A percentile compares a stretch with the other conserved stretches of the same genome.
Conservation (phyloP, 1,140 invertebrate genomes). For the Rhagoletis pomonella region DNA sequence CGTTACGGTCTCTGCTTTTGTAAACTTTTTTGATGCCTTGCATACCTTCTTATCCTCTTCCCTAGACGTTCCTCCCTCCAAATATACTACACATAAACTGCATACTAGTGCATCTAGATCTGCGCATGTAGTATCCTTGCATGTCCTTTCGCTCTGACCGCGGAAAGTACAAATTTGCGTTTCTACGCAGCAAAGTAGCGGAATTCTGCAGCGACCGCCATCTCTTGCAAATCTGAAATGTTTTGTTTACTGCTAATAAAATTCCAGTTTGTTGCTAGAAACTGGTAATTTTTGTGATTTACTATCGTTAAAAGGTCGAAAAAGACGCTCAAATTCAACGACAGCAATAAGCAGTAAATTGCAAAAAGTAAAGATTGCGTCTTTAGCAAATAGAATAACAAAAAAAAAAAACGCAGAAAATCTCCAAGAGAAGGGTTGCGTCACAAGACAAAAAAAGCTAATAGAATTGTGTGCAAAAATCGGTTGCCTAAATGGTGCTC, state of each 20-base stretch:
- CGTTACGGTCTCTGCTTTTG: too few species aligned
- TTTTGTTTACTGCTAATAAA: constrained; percentile 46
- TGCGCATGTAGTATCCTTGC: background rate
- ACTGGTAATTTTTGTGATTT: constrained; percentile 50
- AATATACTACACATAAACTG: background rate
- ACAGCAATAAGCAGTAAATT: constrained; percentile 16
- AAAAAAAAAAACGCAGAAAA: background rate
- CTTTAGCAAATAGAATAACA: background rate
- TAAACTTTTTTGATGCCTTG: too few species aligned
- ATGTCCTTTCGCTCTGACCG: background rate
- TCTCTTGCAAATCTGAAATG: constrained; percentile 42
- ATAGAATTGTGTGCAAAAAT: background rate
- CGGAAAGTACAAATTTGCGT: constrained; percentile 19
- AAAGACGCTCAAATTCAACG: background rate
- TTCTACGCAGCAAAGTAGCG: background rate
- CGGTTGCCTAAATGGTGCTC: background rate
- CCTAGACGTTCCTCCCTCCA: background rate
- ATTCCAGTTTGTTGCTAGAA: constrained; percentile 50
- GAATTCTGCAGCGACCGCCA: background rate
- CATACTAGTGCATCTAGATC: background rate
- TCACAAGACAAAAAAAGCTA: background rate
- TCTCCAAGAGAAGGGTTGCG: background rate
- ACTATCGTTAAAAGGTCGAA: background rate
- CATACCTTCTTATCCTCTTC: background rate
- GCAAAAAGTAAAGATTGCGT: constrained; percentile 8